Percentiles rank a stretch among this genome's conserved stretches.
Evolutionary conservation across 2,888 invertebrate genomes (phyloP).

Genomic region (Amphipoea oculea): DNA sequence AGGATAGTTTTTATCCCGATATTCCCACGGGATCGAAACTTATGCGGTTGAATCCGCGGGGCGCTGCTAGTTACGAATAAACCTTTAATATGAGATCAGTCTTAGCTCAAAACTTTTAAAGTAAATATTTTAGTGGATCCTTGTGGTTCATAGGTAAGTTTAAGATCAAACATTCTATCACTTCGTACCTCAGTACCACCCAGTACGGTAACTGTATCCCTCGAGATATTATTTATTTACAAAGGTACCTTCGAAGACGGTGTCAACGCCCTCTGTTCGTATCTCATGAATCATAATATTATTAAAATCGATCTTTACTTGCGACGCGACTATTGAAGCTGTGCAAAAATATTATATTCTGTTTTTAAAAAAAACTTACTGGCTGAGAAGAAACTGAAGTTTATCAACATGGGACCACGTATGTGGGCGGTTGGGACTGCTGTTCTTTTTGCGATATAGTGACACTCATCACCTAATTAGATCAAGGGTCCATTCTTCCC

Average conservation of each 20-base stretch:
- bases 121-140: background rate
- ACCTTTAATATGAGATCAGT: background rate
- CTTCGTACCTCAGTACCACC: background rate
- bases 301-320: constrained; percentile 39
- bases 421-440: background rate
- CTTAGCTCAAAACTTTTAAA: background rate
- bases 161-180: constrained; percentile 13
- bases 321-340: constrained; percentile 6
- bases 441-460: background rate
- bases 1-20: too few species aligned
- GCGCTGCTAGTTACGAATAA: background rate
- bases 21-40: too few species aligned
- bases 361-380: constrained; percentile 5
- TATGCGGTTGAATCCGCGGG: too few species aligned
- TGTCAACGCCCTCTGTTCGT: constrained; percentile 56
- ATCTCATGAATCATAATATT: constrained; percentile 62
- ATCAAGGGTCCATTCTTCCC: background rate
- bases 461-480: background rate
- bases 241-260: constrained; percentile 26
- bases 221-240: constrained; percentile 52
- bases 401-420: background rate
- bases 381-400: background rate
- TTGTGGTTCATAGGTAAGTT: background rate
- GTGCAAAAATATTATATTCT: constrained; percentile 22
- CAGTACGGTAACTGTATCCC: constrained; percentile 11